Evolutionary conservation across 2,888 invertebrate genomes (phyloP), one percentile per base, ranked within the genome.

Genomic region (Stenotaenia linearis): DNA sequence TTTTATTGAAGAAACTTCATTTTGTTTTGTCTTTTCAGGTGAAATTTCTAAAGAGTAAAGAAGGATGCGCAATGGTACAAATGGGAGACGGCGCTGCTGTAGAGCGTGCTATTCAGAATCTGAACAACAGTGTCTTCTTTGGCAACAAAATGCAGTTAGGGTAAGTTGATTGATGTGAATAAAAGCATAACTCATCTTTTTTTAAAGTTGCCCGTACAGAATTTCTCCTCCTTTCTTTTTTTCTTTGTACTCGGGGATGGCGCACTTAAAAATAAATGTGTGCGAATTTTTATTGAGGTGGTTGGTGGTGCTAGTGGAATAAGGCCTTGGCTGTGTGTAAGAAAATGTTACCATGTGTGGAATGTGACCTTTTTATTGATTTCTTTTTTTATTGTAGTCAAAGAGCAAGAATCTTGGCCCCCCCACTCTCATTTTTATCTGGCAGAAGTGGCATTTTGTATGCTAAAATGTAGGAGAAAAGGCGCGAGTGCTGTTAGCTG

Each of bases 51-150:
- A 97, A 97, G 89, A 96, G 96, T 81, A 99, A 98, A 88, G 97
- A 97, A 85, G 98, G 98, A 82, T 97, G 98, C 80, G 98, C 98
- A 75, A 99, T 99, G 98, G 95, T 98, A 78, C 98, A 99, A 88
- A 96, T 99, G 96, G 97, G 98, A 9, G 97, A 97, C 87, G 92
- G 92, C 15, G 91, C 94, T 80, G 95, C 97, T 10, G 97, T 97
- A 61, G 97, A 98, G 88, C 89, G 98, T 83, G 96, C 96, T 86
- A 93, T 98, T 81, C 94, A 95, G 86, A 96, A 97, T 88, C 90
- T 99, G 82, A 96, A 97, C 89, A 96, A 96, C 87, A 93, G 94
- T 83, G 92, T 93, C 81, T 86, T 90, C 83, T 95, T 97, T 84
- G 96, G 93, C 79, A 90, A 89, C 83, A 92, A 92, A 86, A 87